A percentile compares a stretch with the other conserved stretches of the same genome.
Conservation (phyloP, 2,888 invertebrate species). For the Spisula solida region DNA sequence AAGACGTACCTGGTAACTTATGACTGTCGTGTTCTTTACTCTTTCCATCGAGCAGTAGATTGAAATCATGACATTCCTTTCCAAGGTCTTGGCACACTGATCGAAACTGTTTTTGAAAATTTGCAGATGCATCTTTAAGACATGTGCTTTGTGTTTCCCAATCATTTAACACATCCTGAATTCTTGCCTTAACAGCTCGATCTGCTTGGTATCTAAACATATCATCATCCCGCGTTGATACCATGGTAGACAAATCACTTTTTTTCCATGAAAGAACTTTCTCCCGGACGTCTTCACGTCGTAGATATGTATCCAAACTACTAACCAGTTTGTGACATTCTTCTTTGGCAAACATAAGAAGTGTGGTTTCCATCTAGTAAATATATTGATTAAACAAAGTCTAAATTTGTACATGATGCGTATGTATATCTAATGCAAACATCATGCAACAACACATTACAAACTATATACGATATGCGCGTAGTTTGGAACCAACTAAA, state of each 20-base stretch:
- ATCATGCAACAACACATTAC: too few species aligned
- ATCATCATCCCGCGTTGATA: conserved; percentile 63
- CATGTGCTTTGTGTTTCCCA: conserved; percentile 66
- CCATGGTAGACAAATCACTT: conserved; percentile 43
- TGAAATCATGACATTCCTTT: conserved; percentile 63
- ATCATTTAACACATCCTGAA: conserved; percentile 52
- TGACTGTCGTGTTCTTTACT: neutral
- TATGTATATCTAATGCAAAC: too few species aligned
- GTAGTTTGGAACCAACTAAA: too few species aligned
- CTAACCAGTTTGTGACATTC: conserved; percentile 60
- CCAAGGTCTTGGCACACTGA: conserved; percentile 66
- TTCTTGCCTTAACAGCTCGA: conserved; percentile 54
- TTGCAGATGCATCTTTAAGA: conserved; percentile 47
- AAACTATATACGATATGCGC: too few species aligned
- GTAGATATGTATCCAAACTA: conserved; percentile 53
- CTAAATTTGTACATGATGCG: too few species aligned
- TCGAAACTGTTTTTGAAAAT: conserved; percentile 60
- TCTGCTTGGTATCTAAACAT: conserved; percentile 68
- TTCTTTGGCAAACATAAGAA: conserved; percentile 47
- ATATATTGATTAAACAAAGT: neutral
- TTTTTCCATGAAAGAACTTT: conserved; percentile 53
- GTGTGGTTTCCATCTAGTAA: conserved; percentile 44
- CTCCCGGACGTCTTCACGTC: conserved; percentile 42
- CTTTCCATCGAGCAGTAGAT: conserved; percentile 61
- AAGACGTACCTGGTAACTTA: too few species aligned